A percentile compares a stretch with the other conserved stretches of the same genome.
phyloP scores from a whole-genome alignment of 2,113 vertebrate genomes.

The Rhynchomys soricoides region DNA sequence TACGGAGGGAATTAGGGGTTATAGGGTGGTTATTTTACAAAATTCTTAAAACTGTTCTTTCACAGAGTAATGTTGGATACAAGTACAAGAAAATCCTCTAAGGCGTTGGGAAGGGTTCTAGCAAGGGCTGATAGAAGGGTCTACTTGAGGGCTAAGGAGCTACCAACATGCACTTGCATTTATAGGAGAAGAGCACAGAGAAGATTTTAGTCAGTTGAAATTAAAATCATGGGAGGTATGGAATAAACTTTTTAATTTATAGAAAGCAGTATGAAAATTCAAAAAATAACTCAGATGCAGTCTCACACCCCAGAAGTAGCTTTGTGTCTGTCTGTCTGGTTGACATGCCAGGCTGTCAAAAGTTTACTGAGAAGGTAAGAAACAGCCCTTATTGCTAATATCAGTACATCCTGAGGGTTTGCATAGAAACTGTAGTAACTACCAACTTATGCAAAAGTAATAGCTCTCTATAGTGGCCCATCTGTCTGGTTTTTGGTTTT shows the following conservation, averaged over 20 bases:
- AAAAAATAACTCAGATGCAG: background rate
- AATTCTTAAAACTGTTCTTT: background rate
- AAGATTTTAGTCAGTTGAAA: background rate
- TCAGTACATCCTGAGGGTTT: background rate
- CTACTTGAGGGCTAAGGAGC: no score
- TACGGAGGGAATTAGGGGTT: background rate
- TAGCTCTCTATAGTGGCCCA: background rate
- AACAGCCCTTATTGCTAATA: background rate
- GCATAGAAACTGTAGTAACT: background rate
- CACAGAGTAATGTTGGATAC: background rate
- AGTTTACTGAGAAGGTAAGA: background rate
- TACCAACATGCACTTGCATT: background rate
- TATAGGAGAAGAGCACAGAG: background rate
- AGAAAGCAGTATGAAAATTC: slow-evolving; percentile 7
- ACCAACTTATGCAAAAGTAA: background rate
- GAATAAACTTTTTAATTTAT: slow-evolving; percentile 16
- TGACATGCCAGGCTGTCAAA: background rate
- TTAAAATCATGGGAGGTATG: background rate
- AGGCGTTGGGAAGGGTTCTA: background rate
- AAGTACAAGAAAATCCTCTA: background rate
- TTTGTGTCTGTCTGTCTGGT: background rate
- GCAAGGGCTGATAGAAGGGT: background rate
- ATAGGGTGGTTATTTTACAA: background rate
- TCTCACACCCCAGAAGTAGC: background rate
- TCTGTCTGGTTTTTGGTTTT: background rate